These are phyloP conservation scores for Eulemur coronatus DNA, from an alignment of 2,797 vertebrate genomes.

Conservation along the genomic window DNA sequence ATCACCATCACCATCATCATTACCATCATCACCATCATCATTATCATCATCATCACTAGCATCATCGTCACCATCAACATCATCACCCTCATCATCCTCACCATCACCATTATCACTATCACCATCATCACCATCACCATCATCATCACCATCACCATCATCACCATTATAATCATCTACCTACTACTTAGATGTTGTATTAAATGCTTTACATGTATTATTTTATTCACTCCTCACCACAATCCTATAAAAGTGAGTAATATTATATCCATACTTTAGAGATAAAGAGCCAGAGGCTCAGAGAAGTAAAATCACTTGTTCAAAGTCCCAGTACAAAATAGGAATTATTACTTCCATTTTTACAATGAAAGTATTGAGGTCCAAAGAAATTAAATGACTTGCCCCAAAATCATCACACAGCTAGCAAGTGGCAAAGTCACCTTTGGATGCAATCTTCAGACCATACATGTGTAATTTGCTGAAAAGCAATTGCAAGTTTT, in stretches of 20 bases:
- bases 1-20: rapidly evolving
- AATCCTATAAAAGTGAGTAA: not conserved
- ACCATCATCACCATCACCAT: rapidly evolving
- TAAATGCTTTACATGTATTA: not conserved
- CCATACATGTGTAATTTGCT: rapidly evolving
- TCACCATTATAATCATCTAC: not conserved
- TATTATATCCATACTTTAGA: not conserved
- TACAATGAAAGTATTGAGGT: not conserved
- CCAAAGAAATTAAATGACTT: not conserved
- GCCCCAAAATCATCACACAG: not conserved
- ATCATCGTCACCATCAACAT: rapidly evolving
- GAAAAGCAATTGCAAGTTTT: not conserved
- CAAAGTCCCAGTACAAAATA: not conserved
- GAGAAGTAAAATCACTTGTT: not conserved
- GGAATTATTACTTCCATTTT: not conserved
- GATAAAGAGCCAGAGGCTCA: not conserved
- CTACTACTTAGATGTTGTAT: not conserved
- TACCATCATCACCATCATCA: rapidly evolving
- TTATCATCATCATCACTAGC: rapidly evolving
- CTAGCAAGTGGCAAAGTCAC: no score
- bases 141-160: not conserved
- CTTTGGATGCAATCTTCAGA: rapidly evolving
- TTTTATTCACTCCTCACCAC: not conserved
- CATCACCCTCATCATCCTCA: rapidly evolving
- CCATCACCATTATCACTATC: rapidly evolving